Evolutionary conservation across 2,113 vertebrate genomes (phyloP).

Genomic region (Clinocottus analis): DNA sequence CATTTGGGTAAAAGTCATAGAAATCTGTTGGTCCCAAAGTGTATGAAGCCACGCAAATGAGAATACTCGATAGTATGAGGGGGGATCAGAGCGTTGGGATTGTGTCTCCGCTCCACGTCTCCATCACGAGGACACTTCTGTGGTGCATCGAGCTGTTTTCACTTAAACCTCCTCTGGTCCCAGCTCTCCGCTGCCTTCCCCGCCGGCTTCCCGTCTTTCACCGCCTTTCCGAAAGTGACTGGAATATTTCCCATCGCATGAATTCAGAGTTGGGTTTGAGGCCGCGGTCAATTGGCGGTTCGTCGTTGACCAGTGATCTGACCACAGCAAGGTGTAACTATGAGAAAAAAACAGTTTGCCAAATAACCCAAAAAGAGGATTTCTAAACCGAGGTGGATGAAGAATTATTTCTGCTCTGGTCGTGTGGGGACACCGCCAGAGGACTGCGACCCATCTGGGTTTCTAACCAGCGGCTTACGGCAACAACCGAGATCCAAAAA

Average conservation of each 20-base stretch:
- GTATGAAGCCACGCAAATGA: too few relatives aligned
- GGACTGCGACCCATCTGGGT: conserved; percentile 35
- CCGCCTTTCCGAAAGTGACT: conserved; percentile 18
- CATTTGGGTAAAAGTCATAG: too few relatives aligned
- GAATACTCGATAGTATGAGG: too few relatives aligned
- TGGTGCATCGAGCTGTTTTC: too few relatives aligned
- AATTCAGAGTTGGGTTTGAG: conserved; percentile 57
- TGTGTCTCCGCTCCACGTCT: too few relatives aligned
- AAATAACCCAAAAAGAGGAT: conserved; percentile 48
- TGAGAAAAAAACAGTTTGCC: too few relatives aligned
- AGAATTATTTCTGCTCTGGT: conserved; percentile 48
- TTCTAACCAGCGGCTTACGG: conserved; percentile 33
- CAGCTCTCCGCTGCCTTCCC: conserved; percentile 25
- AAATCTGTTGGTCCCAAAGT: too few relatives aligned
- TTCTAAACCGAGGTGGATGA: conserved; percentile 32
- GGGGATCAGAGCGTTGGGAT: too few relatives aligned
- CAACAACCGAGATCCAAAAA: conserved; percentile 9
- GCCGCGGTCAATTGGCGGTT: conserved; percentile 57
- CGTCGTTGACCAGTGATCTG: conserved; percentile 50
- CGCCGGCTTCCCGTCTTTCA: conserved; percentile 40
- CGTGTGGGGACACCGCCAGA: conserved; percentile 52
- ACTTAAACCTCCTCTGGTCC: conserved; percentile 40
- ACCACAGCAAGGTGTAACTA: conserved; percentile 52
- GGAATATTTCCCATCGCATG: conserved; percentile 36
- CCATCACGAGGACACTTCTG: too few relatives aligned